These are phyloP conservation scores for Icerya purchasi DNA, from an alignment of 2,888 invertebrate species.

Conservation along the genomic window DNA sequence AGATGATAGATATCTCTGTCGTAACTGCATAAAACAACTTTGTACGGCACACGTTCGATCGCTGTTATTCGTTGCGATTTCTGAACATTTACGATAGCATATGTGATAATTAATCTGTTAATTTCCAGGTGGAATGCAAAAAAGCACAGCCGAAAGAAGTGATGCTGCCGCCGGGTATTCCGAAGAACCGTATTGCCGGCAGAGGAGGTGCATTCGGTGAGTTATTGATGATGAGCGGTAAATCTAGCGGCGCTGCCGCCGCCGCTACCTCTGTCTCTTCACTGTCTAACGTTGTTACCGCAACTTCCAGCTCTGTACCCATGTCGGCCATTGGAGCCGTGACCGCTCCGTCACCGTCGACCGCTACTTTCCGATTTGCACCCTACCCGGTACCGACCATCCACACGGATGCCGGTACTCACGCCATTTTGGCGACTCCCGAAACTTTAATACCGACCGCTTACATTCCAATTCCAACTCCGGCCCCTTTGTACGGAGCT, in stretches of 20 bases:
- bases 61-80: too few relatives aligned
- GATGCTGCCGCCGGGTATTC: conserved; percentile 92
- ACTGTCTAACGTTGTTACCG: conserved; percentile 10
- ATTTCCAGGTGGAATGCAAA: conserved; percentile 92
- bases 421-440: not conserved
- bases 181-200: conserved; percentile 84
- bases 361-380: conserved; percentile 35
- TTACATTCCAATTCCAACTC: conserved; percentile 11
- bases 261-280: conserved; percentile 13
- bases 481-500: conserved; percentile 15
- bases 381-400: conserved; percentile 35
- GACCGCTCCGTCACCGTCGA: conserved; percentile 28
- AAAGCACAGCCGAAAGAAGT: conserved; percentile 99
- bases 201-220: conserved; percentile 96
- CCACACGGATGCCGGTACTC: not conserved
- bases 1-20: too few relatives aligned
- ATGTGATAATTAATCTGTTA: too few relatives aligned
- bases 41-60: too few relatives aligned
- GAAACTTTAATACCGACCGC: conserved; percentile 11
- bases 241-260: conserved; percentile 3
- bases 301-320: conserved; percentile 18
- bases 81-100: too few relatives aligned
- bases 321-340: conserved; percentile 22
- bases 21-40: too few relatives aligned
- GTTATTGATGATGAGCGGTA: conserved; percentile 48